phyloP scores from a whole-genome alignment of 2,113 vertebrate genomes.

The Rhineura floridana region DNA sequence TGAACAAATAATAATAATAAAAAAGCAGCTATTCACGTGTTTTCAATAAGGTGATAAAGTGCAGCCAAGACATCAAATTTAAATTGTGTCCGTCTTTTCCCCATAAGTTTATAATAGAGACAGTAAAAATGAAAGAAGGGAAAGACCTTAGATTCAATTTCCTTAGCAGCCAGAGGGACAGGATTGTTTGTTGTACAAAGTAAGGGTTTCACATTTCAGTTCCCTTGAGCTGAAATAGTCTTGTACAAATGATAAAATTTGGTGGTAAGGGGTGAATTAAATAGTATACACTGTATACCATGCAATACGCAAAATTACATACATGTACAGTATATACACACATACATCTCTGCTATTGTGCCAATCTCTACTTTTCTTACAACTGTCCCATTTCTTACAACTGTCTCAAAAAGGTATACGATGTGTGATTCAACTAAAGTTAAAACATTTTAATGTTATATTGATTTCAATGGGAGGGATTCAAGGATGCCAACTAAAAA shows the following conservation, averaged over 20 bases:
- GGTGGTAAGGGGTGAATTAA: not conserved
- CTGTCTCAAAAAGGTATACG: not conserved
- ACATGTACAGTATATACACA: not conserved
- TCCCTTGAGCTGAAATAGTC: not conserved
- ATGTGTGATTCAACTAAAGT: not conserved
- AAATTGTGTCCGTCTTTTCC: constrained; percentile 37
- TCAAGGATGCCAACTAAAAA: not conserved
- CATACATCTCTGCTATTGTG: not conserved
- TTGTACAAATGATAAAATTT: not conserved
- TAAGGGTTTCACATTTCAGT: not conserved
- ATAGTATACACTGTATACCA: too few species aligned
- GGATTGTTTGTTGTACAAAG: constrained; percentile 3
- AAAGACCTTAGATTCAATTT: constrained; percentile 32
- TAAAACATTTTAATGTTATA: not conserved
- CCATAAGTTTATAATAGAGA: constrained; percentile 33
- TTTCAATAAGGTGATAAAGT: constrained; percentile 55
- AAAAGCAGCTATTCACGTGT: constrained; percentile 41
- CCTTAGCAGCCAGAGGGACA: constrained; percentile 15
- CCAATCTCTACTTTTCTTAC: not conserved
- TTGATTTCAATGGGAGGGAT: not conserved
- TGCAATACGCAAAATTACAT: not conserved
- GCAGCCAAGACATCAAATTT: constrained; percentile 38
- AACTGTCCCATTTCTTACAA: not conserved
- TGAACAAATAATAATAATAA: constrained; percentile 42
- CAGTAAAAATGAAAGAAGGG: not conserved